Evolutionary conservation across 2,797 vertebrate genomes (phyloP).

Genomic region (Paratrypauchen microcephalus): DNA sequence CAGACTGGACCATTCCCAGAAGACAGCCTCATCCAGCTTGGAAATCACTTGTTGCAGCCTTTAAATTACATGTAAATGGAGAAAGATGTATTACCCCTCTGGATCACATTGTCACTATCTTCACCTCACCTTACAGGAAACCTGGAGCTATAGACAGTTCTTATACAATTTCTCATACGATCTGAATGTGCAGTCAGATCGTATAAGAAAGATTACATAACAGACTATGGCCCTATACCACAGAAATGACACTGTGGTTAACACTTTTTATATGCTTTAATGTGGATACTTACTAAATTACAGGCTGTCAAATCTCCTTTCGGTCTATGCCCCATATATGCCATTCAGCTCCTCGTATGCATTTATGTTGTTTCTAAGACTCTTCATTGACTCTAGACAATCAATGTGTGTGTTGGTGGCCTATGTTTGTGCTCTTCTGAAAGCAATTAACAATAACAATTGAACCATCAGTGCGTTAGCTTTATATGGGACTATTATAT

Average conservation of each 20-base stretch:
- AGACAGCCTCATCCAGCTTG: conserved; percentile 39
- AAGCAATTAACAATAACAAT: background rate
- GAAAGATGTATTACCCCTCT: conserved; percentile 27
- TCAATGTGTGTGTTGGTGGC: background rate
- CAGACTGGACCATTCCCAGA: conserved; percentile 39
- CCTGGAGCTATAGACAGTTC: conserved; percentile 5
- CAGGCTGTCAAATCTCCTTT: conserved; percentile 30
- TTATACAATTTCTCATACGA: too few relatives aligned
- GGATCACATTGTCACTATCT: conserved; percentile 20
- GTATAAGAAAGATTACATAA: conserved; percentile 18
- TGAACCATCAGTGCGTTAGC: background rate
- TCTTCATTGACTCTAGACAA: background rate
- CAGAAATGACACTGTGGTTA: conserved; percentile 30
- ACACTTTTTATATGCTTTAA: conserved; percentile 36
- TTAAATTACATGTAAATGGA: conserved; percentile 41
- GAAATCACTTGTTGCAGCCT: conserved; percentile 44
- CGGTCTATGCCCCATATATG: conserved; percentile 28
- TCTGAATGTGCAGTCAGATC: conserved; percentile 2
- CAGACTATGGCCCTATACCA: conserved; percentile 18
- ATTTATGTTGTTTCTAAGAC: background rate
- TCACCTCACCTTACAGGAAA: conserved; percentile 1
- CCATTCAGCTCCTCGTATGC: conserved; percentile 24
- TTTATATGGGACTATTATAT: background rate
- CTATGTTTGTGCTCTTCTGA: background rate
- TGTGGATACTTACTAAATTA: conserved; percentile 47